These are phyloP conservation scores for Saccostrea glomerata DNA, from an alignment of 1,140 invertebrate species.

Conservation along the genomic window DNA sequence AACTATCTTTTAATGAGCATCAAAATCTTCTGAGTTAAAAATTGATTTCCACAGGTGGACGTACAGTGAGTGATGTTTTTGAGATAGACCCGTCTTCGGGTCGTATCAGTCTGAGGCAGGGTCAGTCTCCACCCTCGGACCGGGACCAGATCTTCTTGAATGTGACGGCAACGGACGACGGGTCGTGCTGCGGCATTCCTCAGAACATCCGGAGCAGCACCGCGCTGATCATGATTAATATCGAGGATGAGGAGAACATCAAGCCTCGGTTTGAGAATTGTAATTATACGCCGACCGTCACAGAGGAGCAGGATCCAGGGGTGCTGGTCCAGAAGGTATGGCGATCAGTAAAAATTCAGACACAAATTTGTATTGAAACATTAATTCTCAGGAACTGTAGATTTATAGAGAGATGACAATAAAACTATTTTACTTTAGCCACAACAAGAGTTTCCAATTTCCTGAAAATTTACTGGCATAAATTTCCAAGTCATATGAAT, in stretches of 20 bases:
- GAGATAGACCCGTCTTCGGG: conserved; percentile 38
- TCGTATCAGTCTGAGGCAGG: not conserved
- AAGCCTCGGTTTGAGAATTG: conserved; percentile 50
- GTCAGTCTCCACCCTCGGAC: not conserved
- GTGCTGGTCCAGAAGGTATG: conserved; percentile 43
- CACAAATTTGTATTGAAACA: too few relatives aligned
- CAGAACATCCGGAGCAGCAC: not conserved
- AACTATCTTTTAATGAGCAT: too few relatives aligned
- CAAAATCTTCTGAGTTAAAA: too few relatives aligned
- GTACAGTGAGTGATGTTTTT: conserved; percentile 31
- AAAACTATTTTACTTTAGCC: too few relatives aligned
- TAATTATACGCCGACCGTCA: conserved; percentile 30
- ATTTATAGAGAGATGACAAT: too few relatives aligned
- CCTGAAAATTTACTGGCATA: too few relatives aligned
- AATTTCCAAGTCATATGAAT: too few relatives aligned
- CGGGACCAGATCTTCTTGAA: conserved; percentile 37
- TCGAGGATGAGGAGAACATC: conserved; percentile 49
- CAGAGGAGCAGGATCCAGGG: conserved; percentile 41
- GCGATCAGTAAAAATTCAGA: not conserved
- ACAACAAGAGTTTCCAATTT: too few relatives aligned
- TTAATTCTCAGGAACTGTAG: too few relatives aligned
- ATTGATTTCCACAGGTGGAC: conserved; percentile 38
- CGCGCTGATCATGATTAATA: conserved; percentile 44
- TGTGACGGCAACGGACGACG: conserved; percentile 47
- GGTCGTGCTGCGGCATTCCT: conserved; percentile 32